Evolutionary conservation across 2,797 vertebrate species (phyloP), one percentile per base, ranked within the genome.

Genomic region (Mormyrus hasselquistii): DNA sequence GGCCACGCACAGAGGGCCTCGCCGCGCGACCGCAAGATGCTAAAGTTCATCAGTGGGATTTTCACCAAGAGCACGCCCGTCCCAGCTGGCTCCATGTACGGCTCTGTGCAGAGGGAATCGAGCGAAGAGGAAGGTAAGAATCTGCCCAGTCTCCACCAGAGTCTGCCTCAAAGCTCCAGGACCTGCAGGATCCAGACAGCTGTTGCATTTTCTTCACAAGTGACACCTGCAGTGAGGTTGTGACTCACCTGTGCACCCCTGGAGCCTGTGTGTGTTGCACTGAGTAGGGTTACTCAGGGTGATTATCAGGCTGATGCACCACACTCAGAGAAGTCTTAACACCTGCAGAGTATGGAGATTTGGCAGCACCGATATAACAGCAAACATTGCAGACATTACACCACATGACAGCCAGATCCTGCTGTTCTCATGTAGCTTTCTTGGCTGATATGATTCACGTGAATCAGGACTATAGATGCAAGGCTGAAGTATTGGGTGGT

Each of bases 41-140:
- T 98, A 55, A 98, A 98, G 95, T 98, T 98, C 94, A 99, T 98
- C 92, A 99, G 98, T 73, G 98, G 98, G 87, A 99, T 98, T 93
- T 99, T 99, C 93, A 96, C 97, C 93, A 98, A 98, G 94, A 98
- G 97, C 93, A 92, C 95, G 0, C 92, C 94, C 0, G 94, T 91
- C 34, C 94, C 96, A 3, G 93, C 93, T 1, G 88, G 93, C 3
- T 90, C 94, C 16, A 94, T 94, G 65, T 95, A 93, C 93, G 29
- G 93, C 87, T 90, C 95, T 65, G 90, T 94, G 88, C 94, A 95
- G 88, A 93, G 95, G 89, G 95, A 95, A 73, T 96, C 96, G 3
- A 96, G 96, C 73, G 94, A 96, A 91, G 95, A 96, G 90, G 95
- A 96, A 92, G 94, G 95, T 96, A 93, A 96, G 93, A 91, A 62